Evolutionary conservation across 2,888 invertebrate genomes (phyloP).

Genomic region (Nysson spinosus): DNA sequence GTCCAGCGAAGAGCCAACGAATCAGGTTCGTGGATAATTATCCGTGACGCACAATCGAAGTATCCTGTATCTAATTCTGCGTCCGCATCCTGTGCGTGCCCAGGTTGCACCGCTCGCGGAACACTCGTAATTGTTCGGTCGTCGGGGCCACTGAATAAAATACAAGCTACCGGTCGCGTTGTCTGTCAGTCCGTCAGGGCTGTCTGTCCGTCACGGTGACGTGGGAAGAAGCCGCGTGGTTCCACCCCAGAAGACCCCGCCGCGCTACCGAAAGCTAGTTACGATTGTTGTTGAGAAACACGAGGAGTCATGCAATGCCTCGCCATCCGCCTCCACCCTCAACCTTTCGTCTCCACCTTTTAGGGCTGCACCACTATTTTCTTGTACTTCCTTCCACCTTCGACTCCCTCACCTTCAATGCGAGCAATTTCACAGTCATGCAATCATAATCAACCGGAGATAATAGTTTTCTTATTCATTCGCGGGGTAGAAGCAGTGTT

Average conservation of each 20-base stretch:
- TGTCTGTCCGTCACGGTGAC: constrained; percentile 77
- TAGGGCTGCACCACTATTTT: constrained; percentile 10
- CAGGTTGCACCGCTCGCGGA: constrained; percentile 54
- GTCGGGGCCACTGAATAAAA: constrained; percentile 76
- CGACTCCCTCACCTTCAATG: constrained; percentile 36
- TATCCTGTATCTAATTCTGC: constrained; percentile 65
- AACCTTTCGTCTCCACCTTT: constrained; percentile 23
- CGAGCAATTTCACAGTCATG: constrained; percentile 73
- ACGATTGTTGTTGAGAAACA: constrained; percentile 75
- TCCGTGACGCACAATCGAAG: constrained; percentile 70
- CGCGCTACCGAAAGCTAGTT: constrained; percentile 74
- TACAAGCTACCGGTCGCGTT: constrained; percentile 75
- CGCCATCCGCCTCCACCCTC: constrained; percentile 31
- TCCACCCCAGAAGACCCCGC: constrained; percentile 67
- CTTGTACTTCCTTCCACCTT: constrained; percentile 21
- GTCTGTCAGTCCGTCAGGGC: constrained; percentile 71
- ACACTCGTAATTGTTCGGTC: constrained; percentile 75
- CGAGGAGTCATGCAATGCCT: constrained; percentile 75
- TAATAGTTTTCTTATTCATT: constrained; percentile 64
- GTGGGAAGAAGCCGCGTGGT: constrained; percentile 76
- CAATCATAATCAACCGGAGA: constrained; percentile 72
- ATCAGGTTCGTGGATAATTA: constrained; percentile 69
- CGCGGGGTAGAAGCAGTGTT: too few relatives aligned
- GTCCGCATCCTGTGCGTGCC: constrained; percentile 69
- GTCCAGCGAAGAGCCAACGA: constrained; percentile 44